Conservation (phyloP, 2,888 invertebrate species). For the Drosophila hamatofila region DNA sequence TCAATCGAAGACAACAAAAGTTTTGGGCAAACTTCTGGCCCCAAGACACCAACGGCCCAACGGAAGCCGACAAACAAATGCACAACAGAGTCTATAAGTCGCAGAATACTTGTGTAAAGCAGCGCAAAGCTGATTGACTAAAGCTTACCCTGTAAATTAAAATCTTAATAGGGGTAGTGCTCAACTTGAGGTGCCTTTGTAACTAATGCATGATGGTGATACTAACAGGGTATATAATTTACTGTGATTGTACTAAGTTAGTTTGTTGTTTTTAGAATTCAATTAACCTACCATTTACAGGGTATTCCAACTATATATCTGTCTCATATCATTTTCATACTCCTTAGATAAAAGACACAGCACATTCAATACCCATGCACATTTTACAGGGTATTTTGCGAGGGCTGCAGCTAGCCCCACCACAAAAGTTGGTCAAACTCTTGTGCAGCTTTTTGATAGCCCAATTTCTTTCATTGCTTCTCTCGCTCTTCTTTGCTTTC, state of each 20-base stretch:
- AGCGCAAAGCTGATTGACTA: neutral
- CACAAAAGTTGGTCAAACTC: conserved; percentile 38
- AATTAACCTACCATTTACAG: neutral
- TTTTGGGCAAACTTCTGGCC: conserved; percentile 48
- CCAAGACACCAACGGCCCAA: conserved; percentile 34
- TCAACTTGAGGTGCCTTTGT: too few species aligned
- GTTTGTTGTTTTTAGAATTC: too few species aligned
- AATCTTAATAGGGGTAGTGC: too few species aligned
- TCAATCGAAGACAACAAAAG: conserved; percentile 51
- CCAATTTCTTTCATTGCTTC: conserved; percentile 75
- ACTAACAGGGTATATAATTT: neutral
- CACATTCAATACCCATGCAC: neutral
- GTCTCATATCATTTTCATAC: neutral
- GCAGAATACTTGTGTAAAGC: conserved; percentile 4
- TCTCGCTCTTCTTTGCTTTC: neutral
- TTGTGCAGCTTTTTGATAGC: conserved; percentile 59
- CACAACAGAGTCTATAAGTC: conserved; percentile 38
- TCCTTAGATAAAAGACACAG: neutral
- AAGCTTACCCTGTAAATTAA: neutral
- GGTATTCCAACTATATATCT: neutral
- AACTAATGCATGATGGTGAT: neutral
- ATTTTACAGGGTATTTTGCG: conserved; percentile 34
- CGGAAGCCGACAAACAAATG: conserved; percentile 39
- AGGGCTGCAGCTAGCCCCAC: conserved; percentile 9
- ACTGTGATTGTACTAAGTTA: too few species aligned